A percentile compares a stretch with the other conserved stretches of the same genome.
Conservation (phyloP, 2,113 vertebrate genomes). For the Microcebus tavaratra region DNA sequence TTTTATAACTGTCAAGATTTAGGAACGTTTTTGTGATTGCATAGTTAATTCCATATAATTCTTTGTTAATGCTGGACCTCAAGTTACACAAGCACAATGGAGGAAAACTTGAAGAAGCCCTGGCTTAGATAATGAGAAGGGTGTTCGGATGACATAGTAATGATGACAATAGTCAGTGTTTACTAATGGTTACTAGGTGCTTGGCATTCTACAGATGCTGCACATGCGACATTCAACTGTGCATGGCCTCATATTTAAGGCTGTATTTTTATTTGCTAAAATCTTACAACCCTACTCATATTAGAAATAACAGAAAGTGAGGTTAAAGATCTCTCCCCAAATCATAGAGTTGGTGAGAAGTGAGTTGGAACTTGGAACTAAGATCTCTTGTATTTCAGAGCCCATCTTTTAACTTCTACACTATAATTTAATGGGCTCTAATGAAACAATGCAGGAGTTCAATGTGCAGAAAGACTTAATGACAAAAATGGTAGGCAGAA, state of each 20-base stretch:
- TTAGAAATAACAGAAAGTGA: background rate
- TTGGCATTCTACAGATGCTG: background rate
- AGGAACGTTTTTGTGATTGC: background rate
- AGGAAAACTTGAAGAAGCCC: background rate
- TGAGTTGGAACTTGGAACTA: background rate
- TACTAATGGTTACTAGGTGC: background rate
- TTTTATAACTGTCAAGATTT: background rate
- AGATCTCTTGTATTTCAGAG: background rate
- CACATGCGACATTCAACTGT: background rate
- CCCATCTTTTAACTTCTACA: background rate
- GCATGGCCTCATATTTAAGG: background rate
- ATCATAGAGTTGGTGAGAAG: background rate
- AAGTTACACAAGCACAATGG: background rate
- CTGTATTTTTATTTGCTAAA: background rate
- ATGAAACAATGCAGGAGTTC: slow-evolving; percentile 33
- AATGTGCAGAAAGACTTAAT: slow-evolving; percentile 20
- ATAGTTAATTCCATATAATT: background rate
- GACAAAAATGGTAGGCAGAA: background rate
- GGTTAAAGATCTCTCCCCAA: background rate
- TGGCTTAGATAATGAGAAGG: background rate
- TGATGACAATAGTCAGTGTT: background rate
- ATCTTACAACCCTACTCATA: background rate
- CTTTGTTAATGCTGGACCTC: background rate
- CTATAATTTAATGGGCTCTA: background rate
- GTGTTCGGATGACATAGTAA: background rate